A percentile compares a stretch with the other conserved stretches of the same genome.
phyloP scores from a whole-genome alignment of 2,797 vertebrate genomes.

The Pseudochirops cupreus region DNA sequence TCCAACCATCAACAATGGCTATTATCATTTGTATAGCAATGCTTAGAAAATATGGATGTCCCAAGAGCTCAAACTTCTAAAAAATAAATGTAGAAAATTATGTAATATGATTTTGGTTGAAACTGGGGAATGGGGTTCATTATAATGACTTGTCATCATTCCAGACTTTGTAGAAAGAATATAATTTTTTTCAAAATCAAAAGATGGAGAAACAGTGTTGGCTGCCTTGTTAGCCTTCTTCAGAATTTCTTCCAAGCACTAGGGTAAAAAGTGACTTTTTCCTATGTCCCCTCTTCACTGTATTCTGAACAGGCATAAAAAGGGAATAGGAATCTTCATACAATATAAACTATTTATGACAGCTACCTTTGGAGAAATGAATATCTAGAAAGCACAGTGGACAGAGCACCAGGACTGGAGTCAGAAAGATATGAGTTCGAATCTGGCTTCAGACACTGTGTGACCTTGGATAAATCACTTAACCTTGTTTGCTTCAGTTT shows the following conservation, averaged over 20 bases:
- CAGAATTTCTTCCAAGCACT: neutral
- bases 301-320: neutral
- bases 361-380: neutral
- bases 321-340: neutral
- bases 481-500: neutral
- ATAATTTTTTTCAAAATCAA: neutral
- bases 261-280: neutral
- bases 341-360: neutral
- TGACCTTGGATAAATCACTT: neutral
- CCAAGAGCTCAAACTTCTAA: neutral
- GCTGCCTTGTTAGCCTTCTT: neutral
- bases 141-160: constrained; percentile 23
- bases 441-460: neutral
- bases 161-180: neutral
- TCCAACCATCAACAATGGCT: neutral
- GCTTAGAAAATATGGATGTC: neutral
- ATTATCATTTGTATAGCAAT: neutral
- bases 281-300: neutral
- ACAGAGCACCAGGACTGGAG: neutral
- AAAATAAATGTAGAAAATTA: neutral
- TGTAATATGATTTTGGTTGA: neutral
- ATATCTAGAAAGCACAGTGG: neutral
- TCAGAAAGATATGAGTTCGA: neutral
- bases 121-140: neutral
- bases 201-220: neutral